phyloP scores from a whole-genome alignment of 1,140 invertebrate genomes.

The Calephelis nemesis region DNA sequence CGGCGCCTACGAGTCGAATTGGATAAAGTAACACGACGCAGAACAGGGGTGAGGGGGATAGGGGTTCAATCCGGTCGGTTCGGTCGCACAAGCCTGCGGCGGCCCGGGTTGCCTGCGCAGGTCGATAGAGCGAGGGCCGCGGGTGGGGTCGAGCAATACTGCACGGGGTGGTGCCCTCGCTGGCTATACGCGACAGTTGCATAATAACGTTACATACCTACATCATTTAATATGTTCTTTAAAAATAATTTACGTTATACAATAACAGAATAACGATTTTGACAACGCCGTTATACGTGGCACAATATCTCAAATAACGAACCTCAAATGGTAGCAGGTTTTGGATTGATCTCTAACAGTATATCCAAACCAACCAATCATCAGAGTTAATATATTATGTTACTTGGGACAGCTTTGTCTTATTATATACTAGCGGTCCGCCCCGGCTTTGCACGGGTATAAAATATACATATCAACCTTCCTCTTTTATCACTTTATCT shows the following conservation, averaged over 20 bases:
- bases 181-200: slow-evolving; percentile 58
- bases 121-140: slow-evolving; percentile 70
- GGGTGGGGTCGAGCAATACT: slow-evolving; percentile 75
- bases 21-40: slow-evolving; percentile 52
- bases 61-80: slow-evolving; percentile 59
- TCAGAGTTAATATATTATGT: too few species aligned
- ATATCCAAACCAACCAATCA: too few species aligned
- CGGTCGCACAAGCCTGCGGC: slow-evolving; percentile 53
- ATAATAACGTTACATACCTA: slow-evolving; percentile 65
- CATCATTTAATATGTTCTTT: slow-evolving; percentile 27
- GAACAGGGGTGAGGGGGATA: slow-evolving; percentile 52
- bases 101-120: slow-evolving; percentile 64
- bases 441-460: too few species aligned
- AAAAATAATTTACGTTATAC: not conserved
- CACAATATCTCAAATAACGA: too few species aligned
- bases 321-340: too few species aligned
- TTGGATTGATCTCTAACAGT: too few species aligned
- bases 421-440: too few species aligned
- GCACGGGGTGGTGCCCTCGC: slow-evolving; percentile 59
- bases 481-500: too few species aligned
- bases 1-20: slow-evolving; percentile 56
- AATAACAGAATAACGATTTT: not conserved
- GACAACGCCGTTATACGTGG: too few species aligned
- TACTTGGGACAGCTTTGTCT: too few species aligned
- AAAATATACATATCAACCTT: too few species aligned